These are phyloP conservation scores for Microplitis deprimator DNA, from an alignment of 2,888 invertebrate genomes.

Conservation along the genomic window DNA sequence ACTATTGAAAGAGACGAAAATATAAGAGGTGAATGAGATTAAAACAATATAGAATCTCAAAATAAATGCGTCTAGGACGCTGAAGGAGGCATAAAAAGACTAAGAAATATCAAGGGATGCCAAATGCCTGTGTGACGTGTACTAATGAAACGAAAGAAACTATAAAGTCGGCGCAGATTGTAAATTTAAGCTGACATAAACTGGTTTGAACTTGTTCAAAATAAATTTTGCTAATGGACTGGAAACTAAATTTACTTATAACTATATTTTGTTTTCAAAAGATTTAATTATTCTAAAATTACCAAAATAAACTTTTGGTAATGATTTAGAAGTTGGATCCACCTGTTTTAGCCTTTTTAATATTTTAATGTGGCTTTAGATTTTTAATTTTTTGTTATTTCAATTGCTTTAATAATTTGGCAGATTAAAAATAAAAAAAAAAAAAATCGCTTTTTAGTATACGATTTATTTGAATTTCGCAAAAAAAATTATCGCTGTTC, in stretches of 20 bases:
- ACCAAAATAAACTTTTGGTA: too few species aligned
- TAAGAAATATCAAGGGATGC: neutral
- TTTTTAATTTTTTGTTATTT: too few species aligned
- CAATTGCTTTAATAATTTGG: too few species aligned
- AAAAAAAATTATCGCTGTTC: too few species aligned
- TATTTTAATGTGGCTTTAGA: too few species aligned
- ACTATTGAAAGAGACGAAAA: neutral
- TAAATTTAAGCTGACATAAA: neutral
- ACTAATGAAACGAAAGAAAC: neutral
- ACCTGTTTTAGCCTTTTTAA: too few species aligned
- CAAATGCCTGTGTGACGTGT: neutral
- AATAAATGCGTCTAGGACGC: neutral
- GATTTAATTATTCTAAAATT: neutral
- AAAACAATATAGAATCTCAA: neutral
- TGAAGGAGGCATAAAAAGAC: neutral
- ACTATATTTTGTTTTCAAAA: neutral
- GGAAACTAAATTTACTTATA: neutral
- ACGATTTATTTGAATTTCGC: too few species aligned
- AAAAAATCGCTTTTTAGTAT: too few species aligned
- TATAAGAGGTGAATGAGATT: neutral
- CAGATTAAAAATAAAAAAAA: too few species aligned
- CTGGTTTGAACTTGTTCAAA: neutral
- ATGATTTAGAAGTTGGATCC: too few species aligned
- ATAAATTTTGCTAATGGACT: neutral
- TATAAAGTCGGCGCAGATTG: neutral